Base-by-base conservation (phyloP, 2,797 vertebrate genomes). In the Galagoides demidoff region DNA sequence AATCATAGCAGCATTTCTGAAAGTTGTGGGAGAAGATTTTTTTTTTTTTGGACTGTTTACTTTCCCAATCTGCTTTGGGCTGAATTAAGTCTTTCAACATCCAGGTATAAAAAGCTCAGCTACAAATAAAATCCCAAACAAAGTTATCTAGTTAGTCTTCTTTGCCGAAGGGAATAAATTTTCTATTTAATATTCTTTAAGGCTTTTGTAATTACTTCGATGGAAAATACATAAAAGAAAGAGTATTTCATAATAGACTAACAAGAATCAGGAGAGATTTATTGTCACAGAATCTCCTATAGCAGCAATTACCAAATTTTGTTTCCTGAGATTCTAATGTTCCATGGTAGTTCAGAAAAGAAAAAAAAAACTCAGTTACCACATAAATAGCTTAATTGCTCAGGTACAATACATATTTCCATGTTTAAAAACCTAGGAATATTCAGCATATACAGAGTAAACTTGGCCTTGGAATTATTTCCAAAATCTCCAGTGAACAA, bases 131-230 rank as follows among this genome's bases (percentile, higher is more conserved):
- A 92, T 63, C 27, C 23, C 29, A 68, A 82, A 88, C 52, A 49
- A 85, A 94, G n/a, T 29, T 39, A 86, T 92, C 90, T 90, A 8
- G 5, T 64, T 63, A 87, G 52, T 85, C 29, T 81, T 29, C 39
- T 93, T 64, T 94, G 73, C 63, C 43, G 89, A 74, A 90, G 19
- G 23, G 34, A 82, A 74, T 63, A 74, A 82, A 88, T 22, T 92
- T 34, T 10, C 61, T 78, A 92, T 90, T 85, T 84, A 82, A 79
- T 77, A 45, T 86, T 89, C 11, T 95, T 45, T 78, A 95, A 96
- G 27, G 9, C 5, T 81, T 89, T 87, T 68, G 37, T 82, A 95
- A 96, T 95, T 94, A 68, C 57, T 52, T 90, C 19, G 63, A 22
- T 82, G 55, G 55, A 79, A 95, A 90, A 88, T 66, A 57, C 43